phyloP scores from a whole-genome alignment of 2,888 invertebrate genomes.

The Petrolisthes cinctipes region DNA sequence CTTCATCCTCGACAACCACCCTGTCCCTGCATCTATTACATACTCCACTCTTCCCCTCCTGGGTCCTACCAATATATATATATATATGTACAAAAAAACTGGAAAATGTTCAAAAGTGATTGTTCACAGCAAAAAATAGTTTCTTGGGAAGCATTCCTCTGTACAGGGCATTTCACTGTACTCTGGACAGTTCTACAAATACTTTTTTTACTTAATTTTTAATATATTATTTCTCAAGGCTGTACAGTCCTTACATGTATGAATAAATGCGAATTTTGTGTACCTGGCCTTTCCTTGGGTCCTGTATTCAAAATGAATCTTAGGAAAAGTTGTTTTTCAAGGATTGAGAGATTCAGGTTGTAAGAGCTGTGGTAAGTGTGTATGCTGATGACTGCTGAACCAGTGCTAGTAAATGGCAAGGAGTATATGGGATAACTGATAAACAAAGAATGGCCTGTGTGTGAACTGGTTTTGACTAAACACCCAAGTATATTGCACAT shows the following conservation, averaged over 20 bases:
- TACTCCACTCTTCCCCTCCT: background rate
- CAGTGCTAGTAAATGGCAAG: too few relatives aligned
- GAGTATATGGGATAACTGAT: too few relatives aligned
- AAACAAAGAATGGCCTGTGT: too few relatives aligned
- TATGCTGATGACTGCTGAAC: too few relatives aligned
- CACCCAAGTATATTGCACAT: too few relatives aligned
- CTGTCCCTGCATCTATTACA: conserved; percentile 4
- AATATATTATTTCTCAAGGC: conserved; percentile 56
- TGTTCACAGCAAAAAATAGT: conserved; percentile 28
- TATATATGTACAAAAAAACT: conserved; percentile 36
- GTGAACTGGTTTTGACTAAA: too few relatives aligned
- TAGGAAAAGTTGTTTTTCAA: too few relatives aligned
- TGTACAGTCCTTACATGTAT: conserved; percentile 61
- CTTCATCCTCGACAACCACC: conserved; percentile 24
- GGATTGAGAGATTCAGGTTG: too few relatives aligned
- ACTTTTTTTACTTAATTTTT: conserved; percentile 55
- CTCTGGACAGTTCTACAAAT: conserved; percentile 46
- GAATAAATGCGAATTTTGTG: conserved; percentile 57
- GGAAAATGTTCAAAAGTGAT: conserved; percentile 31
- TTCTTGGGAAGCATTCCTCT: conserved; percentile 48
- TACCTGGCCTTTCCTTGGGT: background rate
- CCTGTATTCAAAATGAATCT: background rate
- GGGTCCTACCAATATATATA: background rate
- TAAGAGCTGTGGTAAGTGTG: too few relatives aligned
- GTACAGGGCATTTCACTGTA: conserved; percentile 50